Conservation (phyloP, 2,888 invertebrate genomes). For the Drosophila cyrtoloma region DNA sequence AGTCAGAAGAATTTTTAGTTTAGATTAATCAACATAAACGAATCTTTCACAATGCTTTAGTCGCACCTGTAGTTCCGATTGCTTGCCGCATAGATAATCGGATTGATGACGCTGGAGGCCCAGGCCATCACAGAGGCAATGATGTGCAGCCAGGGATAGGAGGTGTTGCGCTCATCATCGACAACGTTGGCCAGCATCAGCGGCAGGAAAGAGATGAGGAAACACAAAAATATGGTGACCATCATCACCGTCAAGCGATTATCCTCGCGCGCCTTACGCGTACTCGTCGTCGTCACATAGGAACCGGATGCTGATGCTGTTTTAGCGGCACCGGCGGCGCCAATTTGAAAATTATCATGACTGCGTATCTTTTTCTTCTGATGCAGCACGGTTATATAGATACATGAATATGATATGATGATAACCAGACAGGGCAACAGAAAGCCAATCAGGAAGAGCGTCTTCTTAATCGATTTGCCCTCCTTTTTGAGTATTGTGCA, state of each 20-base stretch:
- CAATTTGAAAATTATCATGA: conserved; percentile 86
- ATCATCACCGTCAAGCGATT: conserved; percentile 93
- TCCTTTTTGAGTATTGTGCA: conserved; percentile 94
- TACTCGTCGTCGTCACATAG: conserved; percentile 82
- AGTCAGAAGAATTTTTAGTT: background rate
- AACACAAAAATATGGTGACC: conserved; percentile 94
- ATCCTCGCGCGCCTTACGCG: conserved; percentile 87
- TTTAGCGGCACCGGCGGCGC: conserved; percentile 64
- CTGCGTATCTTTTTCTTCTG: conserved; percentile 91
- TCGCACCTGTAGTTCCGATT: conserved; percentile 91
- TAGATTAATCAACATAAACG: background rate
- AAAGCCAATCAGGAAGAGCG: conserved; percentile 93
- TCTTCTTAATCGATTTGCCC: conserved; percentile 93
- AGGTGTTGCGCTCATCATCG: conserved; percentile 89
- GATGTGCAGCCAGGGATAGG: conserved; percentile 91
- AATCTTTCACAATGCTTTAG: background rate
- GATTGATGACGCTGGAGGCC: conserved; percentile 96
- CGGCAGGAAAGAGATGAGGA: conserved; percentile 94
- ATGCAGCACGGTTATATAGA: conserved; percentile 91
- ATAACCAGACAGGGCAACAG: conserved; percentile 94
- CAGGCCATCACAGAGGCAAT: conserved; percentile 94
- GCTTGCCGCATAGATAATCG: conserved; percentile 95
- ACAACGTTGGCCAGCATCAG: conserved; percentile 95
- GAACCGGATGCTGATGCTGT: conserved; percentile 70
- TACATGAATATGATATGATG: conserved; percentile 93